Evolutionary conservation across 2,797 vertebrate genomes (phyloP).

Genomic region (Cirrhinus mrigala): DNA sequence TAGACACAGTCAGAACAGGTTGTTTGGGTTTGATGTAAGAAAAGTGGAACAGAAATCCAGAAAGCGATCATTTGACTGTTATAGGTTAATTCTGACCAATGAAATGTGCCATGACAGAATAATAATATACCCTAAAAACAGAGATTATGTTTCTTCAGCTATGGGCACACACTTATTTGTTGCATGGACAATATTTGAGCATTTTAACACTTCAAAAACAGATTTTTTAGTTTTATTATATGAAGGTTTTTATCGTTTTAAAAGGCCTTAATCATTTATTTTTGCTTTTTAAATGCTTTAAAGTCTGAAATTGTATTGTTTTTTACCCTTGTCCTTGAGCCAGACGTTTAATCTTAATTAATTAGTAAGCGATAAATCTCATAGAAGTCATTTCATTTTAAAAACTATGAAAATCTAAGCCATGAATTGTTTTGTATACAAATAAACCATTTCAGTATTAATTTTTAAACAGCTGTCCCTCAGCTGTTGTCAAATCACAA

Average conservation of each 20-base stretch:
- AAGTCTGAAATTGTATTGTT: not conserved
- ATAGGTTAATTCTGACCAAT: slow-evolving; percentile 11
- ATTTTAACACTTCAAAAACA: not conserved
- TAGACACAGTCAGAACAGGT: not conserved
- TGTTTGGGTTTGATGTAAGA: slow-evolving; percentile 5
- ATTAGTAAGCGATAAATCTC: not conserved
- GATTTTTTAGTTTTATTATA: not conserved
- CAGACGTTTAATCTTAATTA: not conserved
- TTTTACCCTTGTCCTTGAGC: not conserved
- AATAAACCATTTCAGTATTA: not conserved
- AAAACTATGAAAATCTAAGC: not conserved
- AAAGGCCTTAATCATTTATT: not conserved
- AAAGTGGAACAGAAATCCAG: not conserved
- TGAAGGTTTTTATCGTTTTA: not conserved
- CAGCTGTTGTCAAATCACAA: not conserved
- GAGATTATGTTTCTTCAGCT: not conserved
- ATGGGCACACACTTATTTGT: not conserved
- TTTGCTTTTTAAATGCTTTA: not conserved
- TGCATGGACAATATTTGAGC: not conserved
- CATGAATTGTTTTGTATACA: not conserved
- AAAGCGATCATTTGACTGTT: slow-evolving; percentile 57
- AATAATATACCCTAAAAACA: not conserved
- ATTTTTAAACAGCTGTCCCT: not conserved
- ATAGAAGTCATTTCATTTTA: not conserved
- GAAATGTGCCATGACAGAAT: not conserved